Evolutionary conservation across 2,888 invertebrate genomes (phyloP).

Genomic region (Leptothorax acervorum): DNA sequence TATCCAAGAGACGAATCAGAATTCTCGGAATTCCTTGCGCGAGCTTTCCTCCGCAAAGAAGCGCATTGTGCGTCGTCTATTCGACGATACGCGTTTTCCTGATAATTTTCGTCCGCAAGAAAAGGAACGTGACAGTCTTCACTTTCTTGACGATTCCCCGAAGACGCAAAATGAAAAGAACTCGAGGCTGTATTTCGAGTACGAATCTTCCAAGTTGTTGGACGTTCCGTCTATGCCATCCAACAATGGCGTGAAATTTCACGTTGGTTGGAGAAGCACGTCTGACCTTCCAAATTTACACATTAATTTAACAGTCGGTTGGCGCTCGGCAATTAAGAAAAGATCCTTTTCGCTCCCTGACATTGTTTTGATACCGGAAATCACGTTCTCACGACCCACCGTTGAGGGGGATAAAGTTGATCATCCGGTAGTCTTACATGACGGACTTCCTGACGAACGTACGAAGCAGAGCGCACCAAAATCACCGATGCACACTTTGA

Average conservation of each 20-base stretch:
- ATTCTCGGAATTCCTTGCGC: slow-evolving; percentile 73
- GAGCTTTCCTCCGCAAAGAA: slow-evolving; percentile 53
- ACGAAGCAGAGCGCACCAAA: slow-evolving; percentile 1
- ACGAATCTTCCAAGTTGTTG: slow-evolving; percentile 57
- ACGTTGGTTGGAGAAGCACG: slow-evolving; percentile 57
- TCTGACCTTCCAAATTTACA: slow-evolving; percentile 7
- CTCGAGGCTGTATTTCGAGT: slow-evolving; percentile 74
- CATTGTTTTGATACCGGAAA: background rate
- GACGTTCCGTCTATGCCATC: background rate
- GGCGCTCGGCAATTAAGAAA: background rate
- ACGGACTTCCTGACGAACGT: background rate
- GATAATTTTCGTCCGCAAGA: background rate
- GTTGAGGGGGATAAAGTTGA: background rate
- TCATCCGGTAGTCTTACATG: background rate
- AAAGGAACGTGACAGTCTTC: background rate
- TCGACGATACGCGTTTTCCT: background rate
- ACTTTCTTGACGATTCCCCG: slow-evolving; percentile 70
- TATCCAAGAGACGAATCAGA: slow-evolving; percentile 77
- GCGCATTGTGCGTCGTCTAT: background rate
- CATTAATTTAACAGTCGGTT: background rate
- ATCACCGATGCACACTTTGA: slow-evolving; percentile 22
- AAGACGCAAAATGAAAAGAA: slow-evolving; percentile 77
- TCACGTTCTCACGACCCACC: background rate
- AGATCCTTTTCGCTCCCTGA: slow-evolving; percentile 68
- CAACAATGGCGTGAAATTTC: background rate